Base-by-base conservation (phyloP, 2,888 invertebrate species). In the Ophioninae sp. region DNA sequence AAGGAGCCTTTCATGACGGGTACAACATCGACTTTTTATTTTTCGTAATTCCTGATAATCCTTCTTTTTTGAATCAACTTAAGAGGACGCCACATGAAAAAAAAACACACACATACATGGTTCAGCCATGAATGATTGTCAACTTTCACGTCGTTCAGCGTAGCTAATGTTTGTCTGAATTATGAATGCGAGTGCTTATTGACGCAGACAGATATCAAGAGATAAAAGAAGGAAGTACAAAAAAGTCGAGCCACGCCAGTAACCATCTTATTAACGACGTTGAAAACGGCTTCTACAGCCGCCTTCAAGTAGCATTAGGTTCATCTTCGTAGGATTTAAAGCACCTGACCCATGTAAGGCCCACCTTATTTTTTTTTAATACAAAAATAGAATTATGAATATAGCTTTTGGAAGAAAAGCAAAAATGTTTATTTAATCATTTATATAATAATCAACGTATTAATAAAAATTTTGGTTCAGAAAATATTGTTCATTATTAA, bases 311-410 rank as follows among this genome's bases (percentile, higher is more conserved):
- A 67, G 56, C 73, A 56, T 76, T 30, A 58, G 58, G 73, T 58
- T 79, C 75, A 23, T 65, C 71, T 44, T 39, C 56, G 56, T 71
- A 64, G 76, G 65, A 67, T 71, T 71, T n/a, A n/a, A n/a, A n/a
- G n/a, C n/a, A n/a, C n/a, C n/a, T n/a, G n/a, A n/a, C n/a, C n/a
- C n/a, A n/a, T n/a, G n/a, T n/a, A n/a, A n/a, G n/a, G n/a, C n/a
- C n/a, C n/a, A n/a, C n/a, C n/a, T n/a, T n/a, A n/a, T n/a, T n/a
- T n/a, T n/a, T n/a, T n/a, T n/a, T n/a, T n/a, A n/a, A n/a, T n/a
- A n/a, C n/a, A n/a, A n/a, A n/a, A n/a, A n/a, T n/a, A n/a, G n/a
- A n/a, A n/a, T n/a, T n/a, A n/a, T n/a, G n/a, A n/a, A n/a, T n/a
- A n/a, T n/a, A n/a, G n/a, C n/a, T n/a, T n/a, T n/a, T n/a, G n/a